Evolutionary conservation across 2,113 vertebrate species (phyloP).

Genomic region (Urocynchramus pylzowi): DNA sequence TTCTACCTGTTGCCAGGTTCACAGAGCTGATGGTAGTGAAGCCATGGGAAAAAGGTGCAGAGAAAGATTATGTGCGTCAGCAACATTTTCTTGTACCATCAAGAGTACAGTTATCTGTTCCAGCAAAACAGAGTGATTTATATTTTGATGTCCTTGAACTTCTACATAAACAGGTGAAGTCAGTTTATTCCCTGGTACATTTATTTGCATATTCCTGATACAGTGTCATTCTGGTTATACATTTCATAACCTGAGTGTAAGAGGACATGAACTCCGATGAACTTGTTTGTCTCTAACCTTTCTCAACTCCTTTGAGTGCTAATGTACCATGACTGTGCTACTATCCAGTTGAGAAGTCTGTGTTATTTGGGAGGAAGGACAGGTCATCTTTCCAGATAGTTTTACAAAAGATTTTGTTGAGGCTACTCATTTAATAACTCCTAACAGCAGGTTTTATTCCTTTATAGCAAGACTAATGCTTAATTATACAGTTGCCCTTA

Average conservation of each 20-base stretch:
- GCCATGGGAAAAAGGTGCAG: conserved; percentile 8
- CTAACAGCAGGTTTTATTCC: background rate
- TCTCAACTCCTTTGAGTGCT: conserved; percentile 1
- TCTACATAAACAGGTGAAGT: conserved; percentile 38
- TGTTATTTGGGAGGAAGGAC: background rate
- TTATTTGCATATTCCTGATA: conserved; percentile 14
- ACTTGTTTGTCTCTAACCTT: conserved; percentile 23
- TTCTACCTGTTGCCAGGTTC: background rate
- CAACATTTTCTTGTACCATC: background rate
- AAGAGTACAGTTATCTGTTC: conserved; percentile 7
- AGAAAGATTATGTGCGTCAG: background rate
- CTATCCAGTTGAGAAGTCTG: background rate
- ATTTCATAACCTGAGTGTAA: conserved; percentile 25
- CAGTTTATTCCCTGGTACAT: background rate
- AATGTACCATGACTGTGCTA: background rate
- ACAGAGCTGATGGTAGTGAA: background rate
- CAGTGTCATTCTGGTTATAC: conserved; percentile 8
- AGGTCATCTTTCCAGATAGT: background rate
- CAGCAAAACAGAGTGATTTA: conserved; percentile 32
- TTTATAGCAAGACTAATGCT: background rate
- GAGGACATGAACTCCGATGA: background rate
- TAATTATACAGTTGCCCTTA: background rate
- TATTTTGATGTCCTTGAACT: conserved; percentile 48
- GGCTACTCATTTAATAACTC: background rate
- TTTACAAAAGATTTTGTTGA: background rate